Evolutionary conservation across 1,140 invertebrate genomes (phyloP), one percentile per base, ranked within the genome.

Genomic region (Drosophila seguyi): DNA sequence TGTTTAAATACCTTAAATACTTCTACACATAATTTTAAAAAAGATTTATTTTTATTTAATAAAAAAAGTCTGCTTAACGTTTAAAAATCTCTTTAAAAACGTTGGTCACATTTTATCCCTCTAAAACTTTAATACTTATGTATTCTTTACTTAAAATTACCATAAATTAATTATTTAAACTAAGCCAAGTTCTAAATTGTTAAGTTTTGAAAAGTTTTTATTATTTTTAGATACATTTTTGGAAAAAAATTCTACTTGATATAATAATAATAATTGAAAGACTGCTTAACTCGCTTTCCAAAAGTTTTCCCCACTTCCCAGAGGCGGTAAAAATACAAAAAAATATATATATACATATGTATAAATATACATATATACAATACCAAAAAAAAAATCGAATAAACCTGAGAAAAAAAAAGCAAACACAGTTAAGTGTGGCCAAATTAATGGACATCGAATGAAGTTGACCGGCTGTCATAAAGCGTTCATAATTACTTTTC

Each of bases 401-500:
- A 39, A 59, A 16, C n/a, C 11, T 36, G 25, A 25, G 71, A 50
- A 45, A 44, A 73, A 50, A 45, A 44, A 56, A 39, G 20, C 25
- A 25, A 69, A 22, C 71, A 39, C 36, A 42, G 61, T 81, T 66
- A 86, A 86, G 68, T 85, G 82, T 81, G 82, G 73, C 77, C 81
- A 81, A 85, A 80, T 80, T 83, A 88, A 87, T 88, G 84, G 80
- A 80, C 72, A 71, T 71, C 62, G 72, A 88, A 87, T 87, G 76
- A 80, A 88, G 84, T 87, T 87, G 84, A 83, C 72, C 84, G 79
- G 67, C 80, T 83, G 84, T 88, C 84, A 87, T 82, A 87, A 88
- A 87, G 84, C 85, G 76, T 59, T 67, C 66, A 88, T 87, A 88
- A 88, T 88, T 87, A 87, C 80, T 80, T 80, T 88, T 87, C 84